phyloP scores from a whole-genome alignment of 2,113 vertebrate species.

The Bolborhynchus lineola region DNA sequence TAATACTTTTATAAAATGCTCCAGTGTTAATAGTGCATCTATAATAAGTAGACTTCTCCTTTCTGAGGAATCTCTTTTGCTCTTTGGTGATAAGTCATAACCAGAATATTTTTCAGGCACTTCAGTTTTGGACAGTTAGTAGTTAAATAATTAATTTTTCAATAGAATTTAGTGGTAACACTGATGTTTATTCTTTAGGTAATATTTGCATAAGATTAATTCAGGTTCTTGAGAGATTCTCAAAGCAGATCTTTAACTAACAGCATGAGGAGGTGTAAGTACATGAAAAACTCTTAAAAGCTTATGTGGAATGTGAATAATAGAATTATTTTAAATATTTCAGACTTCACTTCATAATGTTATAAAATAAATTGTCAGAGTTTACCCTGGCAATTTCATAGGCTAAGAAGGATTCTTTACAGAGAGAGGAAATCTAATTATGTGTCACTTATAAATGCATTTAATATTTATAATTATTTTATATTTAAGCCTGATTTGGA shows the following conservation, averaged over 20 bases:
- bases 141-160: background rate
- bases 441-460: background rate
- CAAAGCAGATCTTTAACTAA: background rate
- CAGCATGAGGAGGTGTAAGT: background rate
- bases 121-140: background rate
- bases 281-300: background rate
- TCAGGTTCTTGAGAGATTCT: background rate
- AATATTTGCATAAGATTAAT: background rate
- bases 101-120: background rate
- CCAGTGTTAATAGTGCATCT: background rate
- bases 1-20: background rate
- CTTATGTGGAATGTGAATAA: background rate
- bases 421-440: background rate
- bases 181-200: background rate
- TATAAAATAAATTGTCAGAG: background rate
- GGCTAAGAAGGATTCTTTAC: background rate
- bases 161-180: background rate
- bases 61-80: background rate
- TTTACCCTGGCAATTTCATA: background rate
- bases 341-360: background rate
- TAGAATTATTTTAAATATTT: background rate
- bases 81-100: background rate
- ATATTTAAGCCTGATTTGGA: background rate
- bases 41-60: background rate
- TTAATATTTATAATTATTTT: background rate